phyloP scores from a whole-genome alignment of 2,113 vertebrate species.

The Pelusios castaneus region DNA sequence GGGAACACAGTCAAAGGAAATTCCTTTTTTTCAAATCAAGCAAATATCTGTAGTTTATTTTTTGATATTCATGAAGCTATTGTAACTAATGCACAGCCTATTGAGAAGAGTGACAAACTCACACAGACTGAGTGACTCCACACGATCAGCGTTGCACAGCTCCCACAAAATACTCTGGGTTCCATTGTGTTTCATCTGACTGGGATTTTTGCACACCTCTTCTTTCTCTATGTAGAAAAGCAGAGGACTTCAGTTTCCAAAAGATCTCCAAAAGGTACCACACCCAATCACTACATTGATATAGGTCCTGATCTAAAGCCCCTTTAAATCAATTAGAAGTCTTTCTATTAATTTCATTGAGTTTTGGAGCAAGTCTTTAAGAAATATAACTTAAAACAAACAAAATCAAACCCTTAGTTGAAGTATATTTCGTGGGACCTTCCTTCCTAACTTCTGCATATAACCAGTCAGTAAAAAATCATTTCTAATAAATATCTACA shows the following conservation, averaged over 20 bases:
- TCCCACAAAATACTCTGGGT: too few species aligned
- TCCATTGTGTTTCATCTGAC: too few species aligned
- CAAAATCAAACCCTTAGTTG: background rate
- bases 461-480: background rate
- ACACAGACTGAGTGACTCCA: too few species aligned
- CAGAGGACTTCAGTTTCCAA: background rate
- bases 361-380: background rate
- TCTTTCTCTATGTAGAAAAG: background rate
- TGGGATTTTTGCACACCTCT: background rate
- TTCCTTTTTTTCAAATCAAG: background rate
- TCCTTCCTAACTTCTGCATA: background rate
- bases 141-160: too few species aligned
- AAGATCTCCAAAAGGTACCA: background rate
- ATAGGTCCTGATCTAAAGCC: background rate
- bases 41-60: background rate
- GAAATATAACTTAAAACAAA: background rate
- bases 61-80: background rate
- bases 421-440: background rate
- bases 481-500: background rate
- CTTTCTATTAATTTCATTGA: background rate
- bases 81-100: background rate
- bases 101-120: background rate
- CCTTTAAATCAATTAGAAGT: background rate
- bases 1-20: background rate
- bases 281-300: background rate